These are phyloP conservation scores for Cetoscarus ocellatus DNA, from an alignment of 2,797 vertebrate genomes.

Conservation along the genomic window DNA sequence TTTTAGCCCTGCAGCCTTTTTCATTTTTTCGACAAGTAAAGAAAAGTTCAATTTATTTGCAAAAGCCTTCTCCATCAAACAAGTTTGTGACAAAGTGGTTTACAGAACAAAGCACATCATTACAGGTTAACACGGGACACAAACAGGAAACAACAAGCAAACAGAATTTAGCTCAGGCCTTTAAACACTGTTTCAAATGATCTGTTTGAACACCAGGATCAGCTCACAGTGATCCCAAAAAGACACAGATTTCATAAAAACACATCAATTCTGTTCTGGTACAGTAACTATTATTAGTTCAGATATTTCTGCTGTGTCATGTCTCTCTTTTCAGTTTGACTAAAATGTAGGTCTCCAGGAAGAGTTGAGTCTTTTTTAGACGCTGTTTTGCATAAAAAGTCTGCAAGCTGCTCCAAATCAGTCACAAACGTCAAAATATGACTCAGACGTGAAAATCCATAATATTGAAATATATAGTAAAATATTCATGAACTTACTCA, in stretches of 20 bases:
- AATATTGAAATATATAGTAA: neutral
- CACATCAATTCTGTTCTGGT: neutral
- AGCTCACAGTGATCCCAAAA: neutral
- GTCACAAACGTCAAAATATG: neutral
- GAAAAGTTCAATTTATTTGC: conserved; percentile 41
- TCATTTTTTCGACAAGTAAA: conserved; percentile 29
- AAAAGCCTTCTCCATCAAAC: conserved; percentile 30
- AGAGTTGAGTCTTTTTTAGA: neutral
- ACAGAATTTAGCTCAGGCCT: neutral
- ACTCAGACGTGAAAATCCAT: neutral
- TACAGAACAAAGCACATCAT: conserved; percentile 25
- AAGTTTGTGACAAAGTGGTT: conserved; percentile 40
- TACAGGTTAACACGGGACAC: conserved; percentile 15
- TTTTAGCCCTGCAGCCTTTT: conserved; percentile 22
- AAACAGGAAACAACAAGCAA: neutral
- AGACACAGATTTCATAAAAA: neutral
- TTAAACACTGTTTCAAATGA: neutral
- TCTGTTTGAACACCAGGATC: neutral
- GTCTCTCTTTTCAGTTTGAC: neutral
- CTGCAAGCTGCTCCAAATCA: neutral
- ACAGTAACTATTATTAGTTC: neutral
- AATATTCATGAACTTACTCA: neutral
- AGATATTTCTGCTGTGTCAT: neutral
- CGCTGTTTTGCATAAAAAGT: neutral
- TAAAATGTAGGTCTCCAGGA: conserved; percentile 1